A percentile compares a stretch with the other conserved stretches of the same genome.
Conservation (phyloP, 2,888 invertebrate species). For the Rotaria sp. region DNA sequence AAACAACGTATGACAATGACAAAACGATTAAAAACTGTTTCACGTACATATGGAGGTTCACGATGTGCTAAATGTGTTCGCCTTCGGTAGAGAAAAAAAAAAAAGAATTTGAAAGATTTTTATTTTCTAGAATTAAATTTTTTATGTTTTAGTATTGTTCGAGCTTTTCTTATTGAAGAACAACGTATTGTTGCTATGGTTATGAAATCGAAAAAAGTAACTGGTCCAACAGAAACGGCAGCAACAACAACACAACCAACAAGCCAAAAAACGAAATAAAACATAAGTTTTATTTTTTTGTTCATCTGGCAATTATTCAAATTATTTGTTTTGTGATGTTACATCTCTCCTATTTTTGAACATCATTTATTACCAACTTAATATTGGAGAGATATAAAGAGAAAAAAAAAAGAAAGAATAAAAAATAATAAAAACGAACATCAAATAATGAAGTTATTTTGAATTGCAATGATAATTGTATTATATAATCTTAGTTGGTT, state of each 20-base stretch:
- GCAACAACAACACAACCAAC: slow-evolving; percentile 13
- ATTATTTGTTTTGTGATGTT: no score
- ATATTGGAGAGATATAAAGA: no score
- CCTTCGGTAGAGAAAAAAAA: neutral
- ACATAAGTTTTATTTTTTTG: neutral
- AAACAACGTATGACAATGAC: slow-evolving; percentile 83
- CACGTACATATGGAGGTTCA: slow-evolving; percentile 91
- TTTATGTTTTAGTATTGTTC: slow-evolving; percentile 66
- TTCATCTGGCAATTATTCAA: no score
- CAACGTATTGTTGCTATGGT: slow-evolving; percentile 75
- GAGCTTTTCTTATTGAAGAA: slow-evolving; percentile 97
- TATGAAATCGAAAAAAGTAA: slow-evolving; percentile 27
- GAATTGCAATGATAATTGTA: no score
- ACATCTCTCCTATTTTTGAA: no score
- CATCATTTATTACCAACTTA: no score
- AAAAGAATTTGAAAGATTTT: no score
- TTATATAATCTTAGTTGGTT: no score
- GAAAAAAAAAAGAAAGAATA: no score
- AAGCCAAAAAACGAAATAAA: slow-evolving; percentile 37
- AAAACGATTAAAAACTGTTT: slow-evolving; percentile 89
- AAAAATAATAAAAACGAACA: no score
- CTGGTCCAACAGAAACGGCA: neutral
- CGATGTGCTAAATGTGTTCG: slow-evolving; percentile 85
- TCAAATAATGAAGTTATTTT: no score
- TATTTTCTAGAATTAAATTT: no score